Evolutionary conservation across 2,113 vertebrate genomes (phyloP).

Genomic region (Pseudorasbora parva): DNA sequence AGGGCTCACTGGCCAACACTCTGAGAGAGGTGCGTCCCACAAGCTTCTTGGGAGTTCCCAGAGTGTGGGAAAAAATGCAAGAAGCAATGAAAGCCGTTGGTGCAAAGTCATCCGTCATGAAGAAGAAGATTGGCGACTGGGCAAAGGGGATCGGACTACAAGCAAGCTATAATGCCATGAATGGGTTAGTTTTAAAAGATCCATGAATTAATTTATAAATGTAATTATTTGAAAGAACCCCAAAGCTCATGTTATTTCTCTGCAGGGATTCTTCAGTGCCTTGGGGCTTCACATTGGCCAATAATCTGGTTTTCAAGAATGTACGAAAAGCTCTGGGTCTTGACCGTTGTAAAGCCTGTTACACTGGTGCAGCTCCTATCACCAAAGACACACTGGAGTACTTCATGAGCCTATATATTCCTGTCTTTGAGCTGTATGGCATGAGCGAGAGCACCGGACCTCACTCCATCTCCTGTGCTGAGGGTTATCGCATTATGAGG

Average conservation of each 20-base stretch:
- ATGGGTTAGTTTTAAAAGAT: conserved; percentile 60
- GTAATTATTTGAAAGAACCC: neutral
- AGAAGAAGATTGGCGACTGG: conserved; percentile 69
- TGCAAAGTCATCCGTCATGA: conserved; percentile 68
- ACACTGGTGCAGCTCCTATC: conserved; percentile 75
- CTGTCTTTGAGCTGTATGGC: conserved; percentile 75
- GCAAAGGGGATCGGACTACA: conserved; percentile 76
- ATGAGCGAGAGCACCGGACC: conserved; percentile 78
- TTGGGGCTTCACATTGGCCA: conserved; percentile 76
- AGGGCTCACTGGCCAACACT: conserved; percentile 75
- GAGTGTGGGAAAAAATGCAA: conserved; percentile 84
- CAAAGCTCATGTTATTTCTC: neutral
- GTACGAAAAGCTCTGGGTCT: conserved; percentile 74
- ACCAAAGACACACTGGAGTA: conserved; percentile 77
- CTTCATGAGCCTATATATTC: conserved; percentile 82
- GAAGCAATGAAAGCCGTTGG: conserved; percentile 74
- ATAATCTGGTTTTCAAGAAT: conserved; percentile 76
- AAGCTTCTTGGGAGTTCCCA: conserved; percentile 74
- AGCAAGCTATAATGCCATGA: conserved; percentile 77
- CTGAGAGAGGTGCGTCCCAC: conserved; percentile 72
- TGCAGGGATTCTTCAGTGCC: conserved; percentile 69
- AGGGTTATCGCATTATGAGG: conserved; percentile 68
- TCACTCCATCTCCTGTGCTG: conserved; percentile 66
- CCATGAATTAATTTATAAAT: neutral
- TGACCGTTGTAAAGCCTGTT: conserved; percentile 71